Base-by-base conservation (phyloP, 2,888 invertebrate genomes). In the Erebia palarica region DNA sequence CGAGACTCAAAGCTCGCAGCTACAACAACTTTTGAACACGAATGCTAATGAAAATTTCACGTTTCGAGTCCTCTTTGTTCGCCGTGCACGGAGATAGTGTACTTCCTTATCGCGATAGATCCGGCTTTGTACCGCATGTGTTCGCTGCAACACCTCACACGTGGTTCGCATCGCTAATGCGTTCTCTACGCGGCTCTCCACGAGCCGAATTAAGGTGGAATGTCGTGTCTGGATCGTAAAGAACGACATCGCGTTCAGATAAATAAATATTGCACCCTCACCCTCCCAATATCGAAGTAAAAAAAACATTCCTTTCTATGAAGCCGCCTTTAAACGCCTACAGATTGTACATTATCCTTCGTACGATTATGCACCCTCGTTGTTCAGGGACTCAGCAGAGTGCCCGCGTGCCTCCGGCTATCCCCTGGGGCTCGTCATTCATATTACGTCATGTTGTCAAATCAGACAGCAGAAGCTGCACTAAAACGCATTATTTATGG, bases 331-430 rank as follows among this genome's bases (percentile, higher is more conserved):
- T 93, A 93, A 93, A 93, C 92, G 93, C 92, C 93, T 93, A 92
- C 93, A 93, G 93, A 93, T 93, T 93, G 93, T 93, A 93, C 92
- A 93, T 92, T 93, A 92, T 93, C 93, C 92, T 92, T 91, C 92
- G 91, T 92, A 89, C 91, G 92, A 93, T 93, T 93, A 93, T 93
- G 93, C 93, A 93, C 93, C 93, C 93, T 88, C 91, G 90, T 85
- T 90, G 92, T 92, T 88, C 90, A 83, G 92, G 90, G 92, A 92
- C 90, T 92, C 88, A 86, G 80, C 86, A 84, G 87, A 91, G 92
- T 91, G 87, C 91, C 89, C 88, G 83, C 81, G 89, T 79, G 87
- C 89, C 85, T 79, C 79, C 81, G 82, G 85, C 83, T 78, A 78
- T 88, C 93, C 90, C 91, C 72, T 65, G 87, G 84, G 93, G 84